These are phyloP conservation scores for Agrochola macilenta DNA, from an alignment of 2,888 invertebrate genomes.

Conservation along the genomic window DNA sequence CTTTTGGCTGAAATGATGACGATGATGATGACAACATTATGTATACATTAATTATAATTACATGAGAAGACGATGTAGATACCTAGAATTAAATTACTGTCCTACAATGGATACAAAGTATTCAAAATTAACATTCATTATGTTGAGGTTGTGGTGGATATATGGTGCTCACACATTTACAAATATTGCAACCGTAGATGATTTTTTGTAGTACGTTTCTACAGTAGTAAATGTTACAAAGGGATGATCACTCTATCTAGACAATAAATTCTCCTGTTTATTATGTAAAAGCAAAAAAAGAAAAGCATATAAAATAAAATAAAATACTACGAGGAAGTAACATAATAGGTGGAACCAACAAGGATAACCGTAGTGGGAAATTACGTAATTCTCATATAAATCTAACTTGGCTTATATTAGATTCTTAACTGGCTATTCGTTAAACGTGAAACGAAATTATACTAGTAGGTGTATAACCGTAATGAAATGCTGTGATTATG, in stretches of 20 bases:
- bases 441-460: slow-evolving; percentile 56
- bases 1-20: too few species aligned
- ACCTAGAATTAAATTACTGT: too few species aligned
- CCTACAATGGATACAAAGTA: too few species aligned
- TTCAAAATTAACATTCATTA: too few species aligned
- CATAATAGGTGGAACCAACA: slow-evolving; percentile 53
- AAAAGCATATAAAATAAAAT: slow-evolving; percentile 9
- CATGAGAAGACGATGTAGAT: too few species aligned
- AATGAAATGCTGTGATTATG: slow-evolving; percentile 28
- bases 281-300: slow-evolving; percentile 13
- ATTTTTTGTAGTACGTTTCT: background rate
- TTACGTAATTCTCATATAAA: slow-evolving; percentile 62
- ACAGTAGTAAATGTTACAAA: background rate
- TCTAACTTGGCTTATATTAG: slow-evolving; percentile 59
- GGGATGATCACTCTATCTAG: background rate
- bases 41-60: too few species aligned
- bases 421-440: slow-evolving; percentile 61
- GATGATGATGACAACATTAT: too few species aligned
- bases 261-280: background rate
- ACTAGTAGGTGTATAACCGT: slow-evolving; percentile 24
- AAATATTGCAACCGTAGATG: too few species aligned
- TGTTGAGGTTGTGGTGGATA: too few species aligned
- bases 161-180: too few species aligned
- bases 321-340: slow-evolving; percentile 34
- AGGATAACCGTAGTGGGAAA: slow-evolving; percentile 56